Conservation (phyloP, 2,888 invertebrate species). For the Diachrysia chrysitis region DNA sequence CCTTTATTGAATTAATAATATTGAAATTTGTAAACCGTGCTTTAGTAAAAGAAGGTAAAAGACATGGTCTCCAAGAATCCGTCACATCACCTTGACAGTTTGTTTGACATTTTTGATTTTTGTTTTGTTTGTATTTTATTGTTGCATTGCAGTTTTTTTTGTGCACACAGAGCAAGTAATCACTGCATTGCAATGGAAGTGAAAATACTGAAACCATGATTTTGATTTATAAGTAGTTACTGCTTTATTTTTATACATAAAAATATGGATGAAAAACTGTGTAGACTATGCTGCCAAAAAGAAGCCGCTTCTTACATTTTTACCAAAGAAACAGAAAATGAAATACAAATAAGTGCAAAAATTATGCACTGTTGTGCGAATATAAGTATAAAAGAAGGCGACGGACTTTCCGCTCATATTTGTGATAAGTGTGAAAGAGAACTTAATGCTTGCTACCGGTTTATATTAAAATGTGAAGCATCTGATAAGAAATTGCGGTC, state of each 20-base stretch:
- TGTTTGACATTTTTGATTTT: too few relatives aligned
- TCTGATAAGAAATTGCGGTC: conserved; percentile 71
- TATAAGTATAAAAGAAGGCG: conserved; percentile 66
- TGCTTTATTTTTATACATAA: not conserved
- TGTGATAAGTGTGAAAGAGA: conserved; percentile 71
- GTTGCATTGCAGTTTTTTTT: too few relatives aligned
- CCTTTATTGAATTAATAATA: too few relatives aligned
- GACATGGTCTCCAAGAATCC: too few relatives aligned
- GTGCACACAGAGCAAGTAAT: too few relatives aligned
- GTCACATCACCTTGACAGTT: too few relatives aligned
- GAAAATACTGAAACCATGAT: too few relatives aligned
- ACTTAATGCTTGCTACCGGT: conserved; percentile 69
- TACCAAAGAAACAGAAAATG: conserved; percentile 42
- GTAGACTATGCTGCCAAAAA: conserved; percentile 74
- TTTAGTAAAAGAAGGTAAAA: too few relatives aligned
- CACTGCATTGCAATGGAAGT: too few relatives aligned
- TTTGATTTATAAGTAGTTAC: too few relatives aligned
- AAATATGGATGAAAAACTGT: conserved; percentile 68
- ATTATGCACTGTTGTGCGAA: conserved; percentile 75
- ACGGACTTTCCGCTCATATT: conserved; percentile 72
- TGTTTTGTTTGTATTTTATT: too few relatives aligned
- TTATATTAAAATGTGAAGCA: conserved; percentile 75
- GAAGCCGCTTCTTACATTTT: conserved; percentile 69
- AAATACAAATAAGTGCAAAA: conserved; percentile 63
- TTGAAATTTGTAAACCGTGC: too few relatives aligned